Base-by-base conservation (phyloP, 2,888 invertebrate genomes). In the Lepidocyrtinus sp. region DNA sequence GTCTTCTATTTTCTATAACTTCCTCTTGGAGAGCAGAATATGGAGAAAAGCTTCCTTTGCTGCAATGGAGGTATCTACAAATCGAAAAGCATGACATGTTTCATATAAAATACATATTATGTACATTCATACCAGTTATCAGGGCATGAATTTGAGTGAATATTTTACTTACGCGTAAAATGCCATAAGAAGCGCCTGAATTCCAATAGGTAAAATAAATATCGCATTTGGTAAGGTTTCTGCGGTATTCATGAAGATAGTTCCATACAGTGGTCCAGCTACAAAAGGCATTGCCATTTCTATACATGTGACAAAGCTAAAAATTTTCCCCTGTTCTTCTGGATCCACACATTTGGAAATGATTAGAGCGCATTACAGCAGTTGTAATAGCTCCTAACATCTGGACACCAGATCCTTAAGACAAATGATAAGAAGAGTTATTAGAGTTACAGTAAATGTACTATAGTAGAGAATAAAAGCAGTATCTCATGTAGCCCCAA, bases 271-370 rank as follows among this genome's bases (percentile, higher is more conserved):
- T 0, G 93, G 90, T 0, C 92, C 90, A 0, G 92, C 90, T 1
- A 91, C 86, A 73, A 94, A 89, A 0, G 92, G 92, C 21, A 91
- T 90, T 59, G 92, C 85, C 19, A 92, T 91, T 88, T 94, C 94
- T 22, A 92, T 87, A 2, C 92, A 91, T 27, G 92, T 78, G 22
- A 81, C 59, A 75, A 76, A 61, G 26, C 76, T 84, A 64, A 84
- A 82, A 1, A 84, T 22, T 84, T 89, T 89, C 88, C 91, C 91
- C 12, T 91, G 89, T 84, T 93, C 93, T 73, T 91, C 90, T 9
- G 89, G 82, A 1, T 91, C 91, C 24, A 92, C 89, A 55, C 90
- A 90, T 87, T 92, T 93, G 0, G 93, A 91, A 45, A 93, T 87
- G 75, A 92, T 88, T 0, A n/a, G 93, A 91, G 74, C 92, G 89